A percentile compares a stretch with the other conserved stretches of the same genome.
Evolutionary conservation across 2,113 vertebrate genomes (phyloP).

Genomic region (Cricetomys ansorgei): DNA sequence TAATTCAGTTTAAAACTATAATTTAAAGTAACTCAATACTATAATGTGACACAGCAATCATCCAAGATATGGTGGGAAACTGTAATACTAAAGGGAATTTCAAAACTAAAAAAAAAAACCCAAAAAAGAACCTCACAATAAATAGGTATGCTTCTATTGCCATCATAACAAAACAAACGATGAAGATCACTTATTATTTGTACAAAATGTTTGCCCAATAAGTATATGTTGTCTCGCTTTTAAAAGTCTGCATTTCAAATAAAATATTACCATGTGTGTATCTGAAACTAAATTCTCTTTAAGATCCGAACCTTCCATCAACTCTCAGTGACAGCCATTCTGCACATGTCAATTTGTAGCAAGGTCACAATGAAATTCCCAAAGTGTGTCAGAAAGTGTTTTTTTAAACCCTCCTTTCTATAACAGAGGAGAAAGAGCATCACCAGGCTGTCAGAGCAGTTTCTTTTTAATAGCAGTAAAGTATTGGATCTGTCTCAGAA

Average conservation of each 20-base stretch:
- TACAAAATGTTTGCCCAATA: background rate
- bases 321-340: background rate
- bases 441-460: background rate
- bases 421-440: conserved; percentile 29
- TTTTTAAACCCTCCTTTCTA: conserved; percentile 9
- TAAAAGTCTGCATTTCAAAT: background rate
- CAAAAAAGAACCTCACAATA: background rate
- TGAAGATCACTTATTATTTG: background rate
- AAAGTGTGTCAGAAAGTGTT: background rate
- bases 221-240: background rate
- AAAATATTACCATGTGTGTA: background rate
- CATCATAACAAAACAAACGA: background rate
- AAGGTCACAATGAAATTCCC: conserved; percentile 7
- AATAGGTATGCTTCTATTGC: background rate
- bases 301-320: background rate
- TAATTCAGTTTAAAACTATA: background rate
- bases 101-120: background rate
- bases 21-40: background rate
- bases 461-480: background rate
- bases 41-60: background rate
- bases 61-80: background rate
- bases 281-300: background rate
- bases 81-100: background rate
- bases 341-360: conserved; percentile 6
- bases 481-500: background rate